phyloP scores from a whole-genome alignment of 2,113 vertebrate species.

The Callithrix jacchus region DNA sequence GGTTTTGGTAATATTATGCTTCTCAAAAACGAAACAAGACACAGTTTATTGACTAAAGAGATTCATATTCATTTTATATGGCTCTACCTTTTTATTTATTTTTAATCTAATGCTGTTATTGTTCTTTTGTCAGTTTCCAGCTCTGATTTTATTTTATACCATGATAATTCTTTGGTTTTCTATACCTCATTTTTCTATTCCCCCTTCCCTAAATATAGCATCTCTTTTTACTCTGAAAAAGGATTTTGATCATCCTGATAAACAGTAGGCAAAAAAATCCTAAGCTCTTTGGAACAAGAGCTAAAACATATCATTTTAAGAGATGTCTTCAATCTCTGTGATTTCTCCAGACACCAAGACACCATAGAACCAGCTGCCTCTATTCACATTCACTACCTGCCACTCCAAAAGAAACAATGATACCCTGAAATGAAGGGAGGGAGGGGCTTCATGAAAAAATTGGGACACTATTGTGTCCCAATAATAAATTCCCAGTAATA shows the following conservation, averaged over 20 bases:
- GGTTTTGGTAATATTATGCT: conserved; percentile 57
- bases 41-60: conserved; percentile 58
- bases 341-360: not conserved
- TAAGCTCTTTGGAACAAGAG: conserved; percentile 4
- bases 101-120: conserved; percentile 60
- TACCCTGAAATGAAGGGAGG: not conserved
- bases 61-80: conserved; percentile 44
- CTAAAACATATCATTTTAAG: conserved; percentile 40
- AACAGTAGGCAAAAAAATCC: not conserved
- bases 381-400: not conserved
- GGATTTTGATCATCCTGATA: conserved; percentile 2
- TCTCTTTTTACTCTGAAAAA: conserved; percentile 43
- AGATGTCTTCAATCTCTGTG: not conserved
- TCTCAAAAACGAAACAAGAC: conserved; percentile 60
- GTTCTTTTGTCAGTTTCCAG: conserved; percentile 26
- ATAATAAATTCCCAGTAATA: too few species aligned
- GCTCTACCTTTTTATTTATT: conserved; percentile 36
- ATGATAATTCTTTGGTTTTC: conserved; percentile 52
- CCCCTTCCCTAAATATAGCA: not conserved
- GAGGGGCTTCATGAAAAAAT: not conserved
- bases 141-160: conserved; percentile 52
- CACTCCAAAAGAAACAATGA: not conserved
- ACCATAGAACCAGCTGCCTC: not conserved
- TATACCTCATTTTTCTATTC: not conserved
- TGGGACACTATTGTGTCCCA: not conserved